Evolutionary conservation across 2,888 invertebrate genomes (phyloP), one percentile per base, ranked within the genome.

Genomic region (Eupithecia tripunctaria): DNA sequence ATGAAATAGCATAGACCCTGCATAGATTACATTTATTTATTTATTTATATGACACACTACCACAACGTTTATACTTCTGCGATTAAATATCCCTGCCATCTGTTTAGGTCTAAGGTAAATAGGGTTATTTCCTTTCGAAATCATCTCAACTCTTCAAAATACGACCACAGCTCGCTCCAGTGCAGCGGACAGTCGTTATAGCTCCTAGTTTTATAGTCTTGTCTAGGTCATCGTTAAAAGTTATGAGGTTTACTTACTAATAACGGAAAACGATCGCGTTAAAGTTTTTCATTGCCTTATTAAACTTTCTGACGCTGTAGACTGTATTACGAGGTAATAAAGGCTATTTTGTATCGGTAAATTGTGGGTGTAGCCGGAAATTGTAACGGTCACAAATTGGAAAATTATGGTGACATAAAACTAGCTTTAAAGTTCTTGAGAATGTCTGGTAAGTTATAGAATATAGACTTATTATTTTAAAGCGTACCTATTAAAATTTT

Each of bases 221-320:
- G 51, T 67, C 69, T 67, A 66, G 68, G 32, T 60, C 60, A 51
- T 68, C 60, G 65, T 69, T 69, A 69, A 69, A 73, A 73, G 62
- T 73, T 73, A 73, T 67, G 79, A 78, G 32, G 32, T 80, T 81
- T 78, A 80, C 80, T 82, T 80, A 82, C 82, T 86, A 86, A 85
- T 85, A 86, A 83, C 82, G 82, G 43, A 27, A 66, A 67, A 27
- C 43, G 59, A 1, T 27, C 65, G 72, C 78, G 76, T 78, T 80
- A 78, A 78, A 77, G 76, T 77, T 77, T 70, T 77, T 74, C 74
- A 79, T 76, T 71, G 72, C 72, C 65, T 14, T n/a, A 56, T 14
- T 59, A 15, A 21, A 69, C 43, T 68, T 65, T 43, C 70, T 38
- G 15, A 63, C 32, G 14, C 62, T 70, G 15, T 74, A 59, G 14